Conservation (phyloP, 1,140 invertebrate species). For the Aphelinus certus region DNA sequence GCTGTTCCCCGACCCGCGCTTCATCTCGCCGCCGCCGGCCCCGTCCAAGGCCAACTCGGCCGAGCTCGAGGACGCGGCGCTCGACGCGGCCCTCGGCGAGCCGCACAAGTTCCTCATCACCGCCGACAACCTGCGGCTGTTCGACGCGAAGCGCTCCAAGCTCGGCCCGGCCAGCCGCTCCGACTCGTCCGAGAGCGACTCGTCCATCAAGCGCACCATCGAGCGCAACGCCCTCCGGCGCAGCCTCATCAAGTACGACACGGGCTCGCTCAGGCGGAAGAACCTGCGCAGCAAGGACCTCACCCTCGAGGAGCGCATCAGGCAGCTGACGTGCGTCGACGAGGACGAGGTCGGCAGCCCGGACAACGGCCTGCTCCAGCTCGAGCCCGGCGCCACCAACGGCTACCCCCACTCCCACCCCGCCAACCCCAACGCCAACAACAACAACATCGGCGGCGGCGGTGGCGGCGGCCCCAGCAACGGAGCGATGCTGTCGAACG, state of each 20-base stretch:
- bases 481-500: background rate
- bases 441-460: slow-evolving; percentile 6
- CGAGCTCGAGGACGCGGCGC: slow-evolving; percentile 35
- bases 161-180: slow-evolving; percentile 60
- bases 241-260: slow-evolving; percentile 74
- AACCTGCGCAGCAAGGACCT: slow-evolving; percentile 62
- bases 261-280: slow-evolving; percentile 56
- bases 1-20: slow-evolving; percentile 72
- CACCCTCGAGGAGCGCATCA: slow-evolving; percentile 81
- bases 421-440: background rate
- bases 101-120: slow-evolving; percentile 70
- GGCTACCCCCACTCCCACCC: too few species aligned
- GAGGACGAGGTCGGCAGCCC: slow-evolving; percentile 69
- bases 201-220: slow-evolving; percentile 72
- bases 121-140: slow-evolving; percentile 71
- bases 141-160: slow-evolving; percentile 73
- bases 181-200: slow-evolving; percentile 65
- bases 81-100: slow-evolving; percentile 52
- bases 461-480: slow-evolving; percentile 30
- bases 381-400: background rate
- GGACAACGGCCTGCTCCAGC: slow-evolving; percentile 27
- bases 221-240: slow-evolving; percentile 78
- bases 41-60: slow-evolving; percentile 52
- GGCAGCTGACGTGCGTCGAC: slow-evolving; percentile 82
- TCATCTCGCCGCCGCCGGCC: slow-evolving; percentile 69